Conservation (phyloP, 2,113 vertebrate species). For the Cottus gobio region DNA sequence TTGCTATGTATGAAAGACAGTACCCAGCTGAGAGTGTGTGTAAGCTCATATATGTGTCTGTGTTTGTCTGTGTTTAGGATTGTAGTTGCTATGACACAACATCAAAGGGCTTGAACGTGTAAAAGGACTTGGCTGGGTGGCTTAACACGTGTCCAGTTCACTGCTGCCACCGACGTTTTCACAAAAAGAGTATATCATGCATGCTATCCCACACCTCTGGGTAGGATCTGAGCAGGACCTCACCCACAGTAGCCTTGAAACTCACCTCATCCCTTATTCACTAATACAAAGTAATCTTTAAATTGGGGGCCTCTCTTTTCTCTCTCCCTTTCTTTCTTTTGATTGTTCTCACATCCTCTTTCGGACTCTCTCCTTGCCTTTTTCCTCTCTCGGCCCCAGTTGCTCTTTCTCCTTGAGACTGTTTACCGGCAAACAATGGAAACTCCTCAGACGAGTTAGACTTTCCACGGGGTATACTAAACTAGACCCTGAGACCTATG, state of each 20-base stretch:
- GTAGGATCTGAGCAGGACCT: conserved; percentile 33
- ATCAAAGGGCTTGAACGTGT: conserved; percentile 56
- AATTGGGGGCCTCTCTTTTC: conserved; percentile 32
- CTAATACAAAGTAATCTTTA: conserved; percentile 52
- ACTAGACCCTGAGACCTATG: conserved; percentile 41
- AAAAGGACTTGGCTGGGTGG: conserved; percentile 42
- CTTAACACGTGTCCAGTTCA: conserved; percentile 23
- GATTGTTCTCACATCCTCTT: conserved; percentile 32
- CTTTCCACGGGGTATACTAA: conserved; percentile 70
- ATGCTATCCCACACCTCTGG: conserved; percentile 1
- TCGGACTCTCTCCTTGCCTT: conserved; percentile 11
- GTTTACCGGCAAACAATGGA: conserved; percentile 57
- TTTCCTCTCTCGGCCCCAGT: conserved; percentile 11
- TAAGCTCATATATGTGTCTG: neutral
- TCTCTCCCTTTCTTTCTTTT: conserved; percentile 10
- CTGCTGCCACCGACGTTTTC: conserved; percentile 21
- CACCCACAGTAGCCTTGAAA: conserved; percentile 10
- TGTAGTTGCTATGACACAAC: conserved; percentile 61
- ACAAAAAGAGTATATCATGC: conserved; percentile 45
- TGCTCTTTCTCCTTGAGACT: conserved; percentile 33
- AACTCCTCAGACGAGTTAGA: conserved; percentile 64
- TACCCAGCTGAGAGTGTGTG: conserved; percentile 21
- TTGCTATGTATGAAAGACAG: conserved; percentile 54
- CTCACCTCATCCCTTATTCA: conserved; percentile 17
- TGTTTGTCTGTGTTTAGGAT: conserved; percentile 26